A percentile compares a stretch with the other conserved stretches of the same genome.
Conservation (phyloP, 2,797 vertebrate genomes). For the Premnoplex brunnescens region DNA sequence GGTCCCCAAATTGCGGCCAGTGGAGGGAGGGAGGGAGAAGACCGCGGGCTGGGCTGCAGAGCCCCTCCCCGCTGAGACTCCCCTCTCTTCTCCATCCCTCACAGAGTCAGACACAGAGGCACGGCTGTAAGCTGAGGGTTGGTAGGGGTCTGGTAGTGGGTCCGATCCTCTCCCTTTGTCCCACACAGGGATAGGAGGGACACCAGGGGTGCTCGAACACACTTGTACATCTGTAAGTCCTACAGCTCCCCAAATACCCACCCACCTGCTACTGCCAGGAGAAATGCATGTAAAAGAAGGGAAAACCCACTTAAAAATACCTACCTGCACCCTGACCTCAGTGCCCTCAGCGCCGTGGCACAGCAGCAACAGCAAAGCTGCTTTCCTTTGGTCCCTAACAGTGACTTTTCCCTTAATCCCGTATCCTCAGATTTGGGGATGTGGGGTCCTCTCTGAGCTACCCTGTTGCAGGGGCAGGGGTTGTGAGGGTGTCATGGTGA, state of each 20-base stretch:
- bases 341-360: background rate
- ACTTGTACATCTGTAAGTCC: rapidly evolving
- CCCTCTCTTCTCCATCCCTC: background rate
- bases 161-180: background rate
- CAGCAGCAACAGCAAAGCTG: background rate
- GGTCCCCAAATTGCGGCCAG: background rate
- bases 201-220: background rate
- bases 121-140: background rate
- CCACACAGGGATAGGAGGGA: background rate
- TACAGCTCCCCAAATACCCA: background rate
- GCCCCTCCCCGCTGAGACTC: rapidly evolving
- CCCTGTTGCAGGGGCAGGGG: background rate
- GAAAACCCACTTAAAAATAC: rapidly evolving
- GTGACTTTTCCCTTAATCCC: background rate
- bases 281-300: background rate
- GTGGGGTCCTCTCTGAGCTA: background rate
- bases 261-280: background rate
- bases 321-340: background rate
- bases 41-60: background rate
- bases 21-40: background rate
- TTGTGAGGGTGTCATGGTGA: rapidly evolving
- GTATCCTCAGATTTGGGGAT: background rate
- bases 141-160: background rate
- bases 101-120: background rate
- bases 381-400: background rate